Evolutionary conservation across 2,797 vertebrate species (phyloP).

Genomic region (Nannoperca australis): DNA sequence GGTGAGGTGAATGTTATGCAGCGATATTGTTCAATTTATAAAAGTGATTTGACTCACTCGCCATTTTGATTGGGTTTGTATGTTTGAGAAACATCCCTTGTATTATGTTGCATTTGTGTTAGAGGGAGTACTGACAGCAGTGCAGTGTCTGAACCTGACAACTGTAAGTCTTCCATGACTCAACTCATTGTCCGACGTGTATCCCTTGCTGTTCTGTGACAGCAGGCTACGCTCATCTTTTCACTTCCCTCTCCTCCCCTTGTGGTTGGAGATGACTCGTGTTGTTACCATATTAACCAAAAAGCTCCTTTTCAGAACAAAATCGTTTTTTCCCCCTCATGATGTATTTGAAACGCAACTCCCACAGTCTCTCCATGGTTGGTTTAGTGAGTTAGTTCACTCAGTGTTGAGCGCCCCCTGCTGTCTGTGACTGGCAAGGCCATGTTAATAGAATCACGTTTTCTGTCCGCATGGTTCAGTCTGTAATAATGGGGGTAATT

Average conservation of each 20-base stretch:
- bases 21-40: constrained; percentile 21
- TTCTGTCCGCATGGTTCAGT: constrained; percentile 49
- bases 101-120: neutral
- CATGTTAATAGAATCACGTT: constrained; percentile 49
- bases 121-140: neutral
- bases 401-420: constrained; percentile 39
- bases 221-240: neutral
- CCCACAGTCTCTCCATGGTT: neutral
- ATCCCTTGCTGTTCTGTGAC: neutral
- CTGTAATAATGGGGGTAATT: constrained; percentile 54
- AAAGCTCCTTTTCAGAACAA: neutral
- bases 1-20: constrained; percentile 35
- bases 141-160: neutral
- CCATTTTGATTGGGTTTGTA: constrained; percentile 13
- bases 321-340: neutral
- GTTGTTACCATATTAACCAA: neutral
- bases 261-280: neutral
- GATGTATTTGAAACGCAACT: neutral
- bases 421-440: constrained; percentile 28
- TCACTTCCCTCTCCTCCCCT: neutral
- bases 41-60: constrained; percentile 2
- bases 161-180: constrained; percentile 1
- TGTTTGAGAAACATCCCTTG: neutral
- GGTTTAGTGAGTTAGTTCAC: constrained; percentile 11
- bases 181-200: neutral